Conservation (phyloP, 2,113 vertebrate species). For the Lasiurus borealis region DNA sequence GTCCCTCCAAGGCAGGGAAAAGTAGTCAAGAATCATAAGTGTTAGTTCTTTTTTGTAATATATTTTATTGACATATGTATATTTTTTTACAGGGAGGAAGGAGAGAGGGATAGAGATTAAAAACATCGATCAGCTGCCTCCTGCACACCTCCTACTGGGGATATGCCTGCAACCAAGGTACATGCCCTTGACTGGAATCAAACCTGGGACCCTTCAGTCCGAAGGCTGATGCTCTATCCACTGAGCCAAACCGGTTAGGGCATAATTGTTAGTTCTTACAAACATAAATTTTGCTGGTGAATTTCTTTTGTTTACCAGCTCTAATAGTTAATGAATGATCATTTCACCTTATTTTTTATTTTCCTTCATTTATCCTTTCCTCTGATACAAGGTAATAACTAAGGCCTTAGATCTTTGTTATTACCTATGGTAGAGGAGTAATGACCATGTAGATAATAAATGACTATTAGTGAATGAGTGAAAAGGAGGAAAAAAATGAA, state of each 20-base stretch:
- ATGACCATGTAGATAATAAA: background rate
- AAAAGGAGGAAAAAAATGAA: background rate
- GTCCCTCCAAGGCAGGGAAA: background rate
- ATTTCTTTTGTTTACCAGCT: background rate
- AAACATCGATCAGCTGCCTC: no score
- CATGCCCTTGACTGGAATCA: no score
- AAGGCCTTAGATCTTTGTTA: background rate
- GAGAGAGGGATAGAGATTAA: no score
- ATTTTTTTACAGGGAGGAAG: no score
- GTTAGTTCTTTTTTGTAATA: background rate
- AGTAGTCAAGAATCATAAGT: background rate
- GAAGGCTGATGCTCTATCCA: no score
- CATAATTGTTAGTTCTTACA: background rate
- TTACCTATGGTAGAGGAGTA: background rate
- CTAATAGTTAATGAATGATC: background rate
- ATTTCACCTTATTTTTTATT: background rate
- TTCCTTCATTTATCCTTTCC: background rate
- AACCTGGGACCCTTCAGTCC: no score
- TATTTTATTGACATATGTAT: no score
- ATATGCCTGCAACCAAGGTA: no score
- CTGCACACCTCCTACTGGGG: no score
- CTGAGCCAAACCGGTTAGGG: no score
- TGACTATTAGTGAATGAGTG: background rate
- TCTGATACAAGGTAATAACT: background rate
- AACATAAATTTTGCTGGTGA: background rate